Percentiles rank a stretch among this genome's conserved stretches.
These are phyloP conservation scores for Pitangus sulphuratus DNA, from an alignment of 2,797 vertebrate species.

Conservation along the genomic window DNA sequence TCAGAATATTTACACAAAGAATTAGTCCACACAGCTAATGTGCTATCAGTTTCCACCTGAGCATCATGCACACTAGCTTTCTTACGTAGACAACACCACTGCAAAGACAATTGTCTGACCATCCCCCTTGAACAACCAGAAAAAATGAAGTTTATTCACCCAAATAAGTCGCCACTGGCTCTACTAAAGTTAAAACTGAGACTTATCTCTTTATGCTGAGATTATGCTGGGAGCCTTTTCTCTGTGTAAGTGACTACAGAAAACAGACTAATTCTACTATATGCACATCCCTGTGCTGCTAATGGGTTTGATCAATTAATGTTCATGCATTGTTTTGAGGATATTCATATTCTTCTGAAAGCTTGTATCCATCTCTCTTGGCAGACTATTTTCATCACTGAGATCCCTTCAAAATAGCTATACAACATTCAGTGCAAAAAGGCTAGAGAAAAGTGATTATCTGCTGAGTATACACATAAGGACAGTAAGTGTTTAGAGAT, in stretches of 20 bases:
- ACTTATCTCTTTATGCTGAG: background rate
- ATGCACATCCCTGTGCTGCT: background rate
- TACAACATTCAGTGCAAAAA: constrained; percentile 1
- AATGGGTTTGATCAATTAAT: background rate
- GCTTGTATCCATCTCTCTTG: background rate
- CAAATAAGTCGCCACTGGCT: background rate
- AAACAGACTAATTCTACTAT: background rate
- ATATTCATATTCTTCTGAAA: background rate
- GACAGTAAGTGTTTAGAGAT: background rate
- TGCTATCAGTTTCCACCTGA: background rate
- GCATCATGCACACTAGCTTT: background rate
- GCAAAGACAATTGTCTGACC: background rate
- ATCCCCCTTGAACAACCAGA: background rate
- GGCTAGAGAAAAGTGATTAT: constrained; percentile 20
- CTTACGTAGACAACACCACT: background rate
- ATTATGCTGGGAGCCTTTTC: background rate
- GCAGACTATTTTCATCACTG: constrained; percentile 16
- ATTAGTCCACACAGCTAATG: background rate
- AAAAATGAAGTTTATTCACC: background rate
- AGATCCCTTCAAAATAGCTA: constrained; percentile 21
- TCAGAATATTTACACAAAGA: background rate
- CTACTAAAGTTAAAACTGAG: background rate
- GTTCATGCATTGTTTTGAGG: background rate
- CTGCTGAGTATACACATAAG: background rate
- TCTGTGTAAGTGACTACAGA: background rate